Base-by-base conservation (phyloP, 2,888 invertebrate genomes). In the Tholera decimalis region DNA sequence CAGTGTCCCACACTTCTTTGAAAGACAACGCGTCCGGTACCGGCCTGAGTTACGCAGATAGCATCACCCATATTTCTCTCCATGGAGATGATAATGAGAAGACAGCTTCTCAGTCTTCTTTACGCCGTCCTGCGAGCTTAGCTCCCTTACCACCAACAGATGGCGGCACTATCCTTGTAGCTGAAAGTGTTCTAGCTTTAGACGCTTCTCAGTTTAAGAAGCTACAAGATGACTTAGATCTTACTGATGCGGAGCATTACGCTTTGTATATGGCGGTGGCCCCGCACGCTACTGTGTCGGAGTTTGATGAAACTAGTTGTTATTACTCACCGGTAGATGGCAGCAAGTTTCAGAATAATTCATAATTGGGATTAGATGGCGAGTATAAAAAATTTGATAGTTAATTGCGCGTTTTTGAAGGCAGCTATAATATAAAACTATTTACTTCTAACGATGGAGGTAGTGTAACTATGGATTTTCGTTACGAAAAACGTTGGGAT, bases 191-290 rank as follows among this genome's bases (percentile, higher is more conserved):
- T 1, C 77, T 96, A 20, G 95, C 95, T 0, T 73, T 96, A 13
- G 95, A 95, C 82, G 95, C 95, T 2, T 79, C 84, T 1, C 87
- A 92, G 1, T 93, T 95, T 68, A 88, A 87, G 35, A 91, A 91
- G 82, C 84, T 96, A 1, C 95, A 92, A 53, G 95, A 95, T 41
- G 96, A 97, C 63, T 89, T 97, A 46, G 98, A 98, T 80, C 91
- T 98, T 33, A 98, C 98, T 0, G 98, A 98, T 80, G 98, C 98
- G 0, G 98, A 98, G 85, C 98, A 98, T 87, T 98, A 98, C 89
- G 98, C 98, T 35, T 90, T 98, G 66, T 98, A 98, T 82, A 98
- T 98, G 83, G 97, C 97, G 58, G 96, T 98, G 87, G 98, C 98
- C 13, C 98, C 98, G 1, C 97, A 97, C 87, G 98, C 98, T 22